Evolutionary conservation across 1,140 invertebrate genomes (phyloP).

Genomic region (Bilobella aurantiaca): DNA sequence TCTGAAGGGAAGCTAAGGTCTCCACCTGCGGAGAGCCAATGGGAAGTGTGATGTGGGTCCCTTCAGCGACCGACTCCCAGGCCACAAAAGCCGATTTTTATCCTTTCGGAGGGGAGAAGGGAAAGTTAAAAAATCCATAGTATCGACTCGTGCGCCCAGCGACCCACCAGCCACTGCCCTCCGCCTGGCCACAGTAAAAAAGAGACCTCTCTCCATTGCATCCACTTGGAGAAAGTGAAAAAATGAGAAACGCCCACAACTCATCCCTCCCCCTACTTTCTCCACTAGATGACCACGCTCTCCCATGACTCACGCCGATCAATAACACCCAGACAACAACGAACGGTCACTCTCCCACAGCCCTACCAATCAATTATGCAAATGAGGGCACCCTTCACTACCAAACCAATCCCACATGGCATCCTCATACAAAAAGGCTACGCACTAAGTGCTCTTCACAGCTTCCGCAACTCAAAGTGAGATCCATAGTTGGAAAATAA

Average conservation of each 20-base stretch:
- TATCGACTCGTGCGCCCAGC: conserved; percentile 33
- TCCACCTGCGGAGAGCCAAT: too few relatives aligned
- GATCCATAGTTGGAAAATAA: too few relatives aligned
- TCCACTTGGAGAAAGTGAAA: neutral
- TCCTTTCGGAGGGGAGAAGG: conserved; percentile 3
- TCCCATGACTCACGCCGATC: neutral
- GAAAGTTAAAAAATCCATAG: conserved; percentile 30
- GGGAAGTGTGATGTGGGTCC: too few relatives aligned
- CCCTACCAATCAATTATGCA: too few relatives aligned
- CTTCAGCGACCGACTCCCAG: neutral
- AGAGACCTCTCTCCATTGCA: neutral
- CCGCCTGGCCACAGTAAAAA: neutral
- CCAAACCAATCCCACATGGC: too few relatives aligned
- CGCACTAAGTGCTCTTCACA: too few relatives aligned
- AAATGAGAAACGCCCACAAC: neutral
- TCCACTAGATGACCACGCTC: neutral
- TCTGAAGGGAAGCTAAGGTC: too few relatives aligned
- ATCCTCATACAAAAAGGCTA: too few relatives aligned
- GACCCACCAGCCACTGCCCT: conserved; percentile 10
- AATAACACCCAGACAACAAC: too few relatives aligned
- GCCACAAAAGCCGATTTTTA: neutral
- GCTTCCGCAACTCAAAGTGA: too few relatives aligned
- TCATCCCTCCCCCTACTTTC: neutral
- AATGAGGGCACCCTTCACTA: too few relatives aligned
- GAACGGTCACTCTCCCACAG: neutral